phyloP scores from a whole-genome alignment of 2,888 invertebrate genomes.

The Apamea sordens region DNA sequence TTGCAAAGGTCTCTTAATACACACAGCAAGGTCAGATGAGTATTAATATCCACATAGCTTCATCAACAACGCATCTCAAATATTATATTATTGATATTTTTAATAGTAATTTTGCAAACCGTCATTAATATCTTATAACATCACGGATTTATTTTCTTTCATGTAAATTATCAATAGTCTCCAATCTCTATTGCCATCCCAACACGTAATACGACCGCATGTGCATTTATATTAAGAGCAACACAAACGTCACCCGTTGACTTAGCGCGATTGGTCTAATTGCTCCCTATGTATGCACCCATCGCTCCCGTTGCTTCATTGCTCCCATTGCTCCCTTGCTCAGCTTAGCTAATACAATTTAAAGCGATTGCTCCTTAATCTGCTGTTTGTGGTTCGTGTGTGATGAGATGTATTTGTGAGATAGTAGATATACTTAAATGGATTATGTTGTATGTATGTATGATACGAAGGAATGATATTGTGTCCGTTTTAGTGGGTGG shows the following conservation, averaged over 20 bases:
- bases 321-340: slow-evolving; percentile 24
- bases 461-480: too few species aligned
- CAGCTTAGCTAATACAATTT: slow-evolving; percentile 48
- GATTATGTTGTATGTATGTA: too few species aligned
- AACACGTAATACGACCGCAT: slow-evolving; percentile 38
- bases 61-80: too few species aligned
- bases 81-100: too few species aligned
- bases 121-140: too few species aligned
- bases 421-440: not conserved
- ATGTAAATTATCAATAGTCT: not conserved
- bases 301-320: slow-evolving; percentile 8
- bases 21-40: not conserved
- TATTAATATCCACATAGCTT: not conserved
- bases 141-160: too few species aligned
- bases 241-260: slow-evolving; percentile 50
- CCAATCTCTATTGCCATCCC: slow-evolving; percentile 25
- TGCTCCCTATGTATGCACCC: slow-evolving; percentile 37
- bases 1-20: not conserved
- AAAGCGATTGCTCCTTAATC: slow-evolving; percentile 49
- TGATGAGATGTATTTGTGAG: slow-evolving; percentile 11
- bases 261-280: slow-evolving; percentile 55
- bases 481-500: not conserved
- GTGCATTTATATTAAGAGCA: slow-evolving; percentile 54
- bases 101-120: too few species aligned
- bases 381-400: slow-evolving; percentile 25